phyloP scores from a whole-genome alignment of 2,888 invertebrate species.

The Odontothrips loti region DNA sequence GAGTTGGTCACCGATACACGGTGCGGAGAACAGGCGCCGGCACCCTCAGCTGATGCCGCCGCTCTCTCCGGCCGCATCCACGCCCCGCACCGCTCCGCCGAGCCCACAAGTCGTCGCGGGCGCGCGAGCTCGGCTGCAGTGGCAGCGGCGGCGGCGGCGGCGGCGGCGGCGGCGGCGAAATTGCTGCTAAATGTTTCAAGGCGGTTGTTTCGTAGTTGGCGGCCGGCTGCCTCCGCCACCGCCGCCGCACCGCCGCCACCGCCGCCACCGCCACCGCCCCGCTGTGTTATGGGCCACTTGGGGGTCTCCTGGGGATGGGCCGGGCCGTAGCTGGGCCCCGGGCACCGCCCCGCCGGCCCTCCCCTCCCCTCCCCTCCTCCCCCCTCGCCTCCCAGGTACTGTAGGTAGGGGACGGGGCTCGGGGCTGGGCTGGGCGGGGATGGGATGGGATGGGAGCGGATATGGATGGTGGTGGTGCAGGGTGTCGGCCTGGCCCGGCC shows the following conservation, averaged over 20 bases:
- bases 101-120: not conserved
- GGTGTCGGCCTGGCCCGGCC: not conserved
- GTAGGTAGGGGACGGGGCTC: not conserved
- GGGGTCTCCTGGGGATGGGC: not conserved
- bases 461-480: not conserved
- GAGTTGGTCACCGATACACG: no score
- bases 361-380: not conserved
- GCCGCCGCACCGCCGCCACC: not conserved
- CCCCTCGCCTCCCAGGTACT: not conserved
- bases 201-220: constrained; percentile 13
- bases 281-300: constrained; percentile 18
- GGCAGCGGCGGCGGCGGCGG: not conserved
- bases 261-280: not conserved
- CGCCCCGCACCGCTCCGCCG: not conserved
- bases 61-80: not conserved
- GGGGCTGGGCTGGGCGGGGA: not conserved
- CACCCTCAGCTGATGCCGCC: not conserved
- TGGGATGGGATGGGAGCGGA: not conserved
- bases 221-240: not conserved
- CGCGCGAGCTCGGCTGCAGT: not conserved
- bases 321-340: not conserved
- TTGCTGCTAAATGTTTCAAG: constrained; percentile 25
- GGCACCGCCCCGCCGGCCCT: not conserved
- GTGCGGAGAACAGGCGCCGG: no score
- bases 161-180: not conserved